Base-by-base conservation (phyloP, 2,113 vertebrate genomes). In the Callipepla californica region DNA sequence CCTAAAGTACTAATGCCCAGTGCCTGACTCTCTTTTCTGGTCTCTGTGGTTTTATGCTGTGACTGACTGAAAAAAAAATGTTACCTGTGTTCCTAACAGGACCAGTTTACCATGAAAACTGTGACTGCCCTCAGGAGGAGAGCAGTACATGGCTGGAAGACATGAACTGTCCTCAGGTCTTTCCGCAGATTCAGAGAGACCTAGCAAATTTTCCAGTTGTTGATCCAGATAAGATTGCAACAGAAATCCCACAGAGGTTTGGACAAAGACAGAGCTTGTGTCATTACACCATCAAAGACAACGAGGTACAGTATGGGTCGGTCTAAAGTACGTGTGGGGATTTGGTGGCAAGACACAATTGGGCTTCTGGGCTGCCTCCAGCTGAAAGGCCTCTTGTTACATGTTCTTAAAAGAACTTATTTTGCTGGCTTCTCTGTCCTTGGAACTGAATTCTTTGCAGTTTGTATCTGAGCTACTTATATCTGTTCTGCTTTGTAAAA, bases 241-340 rank as follows among this genome's bases (percentile, higher is more conserved):
- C 93, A 87, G 99, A 99, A 98, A 98, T 99, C 92, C 98, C 98
- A 1, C 94, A 98, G 92, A 98, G 99, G 78, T 99, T 99, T 91
- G 99, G 99, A 44, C 98, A 99, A 92, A 98, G 99, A 63, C 99
- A 99, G 91, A 99, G 99, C 91, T 97, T 99, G 78, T 99, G 99
- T 84, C 99, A 99, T 96, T 99, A 99, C 95, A 99, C 99, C n/a
- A 90, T 99, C 90, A 99, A 99, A 97, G 97, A 99, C 94, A 99
- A 99, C 45, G 98, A 98, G 99, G 99, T 99, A 97, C 0, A 48
- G 36, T 87, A 23, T 62, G n/a, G 30, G 8, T 61, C 53, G 75
- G 38, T 72, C 36, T 80, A 75, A 68, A 82, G 34, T 38, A 38
- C 16, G 5, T 55, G 6, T 1, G 2, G 66, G 28, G 30, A 48